Base-by-base conservation (phyloP, 2,797 vertebrate genomes). In the Falco rusticolus region DNA sequence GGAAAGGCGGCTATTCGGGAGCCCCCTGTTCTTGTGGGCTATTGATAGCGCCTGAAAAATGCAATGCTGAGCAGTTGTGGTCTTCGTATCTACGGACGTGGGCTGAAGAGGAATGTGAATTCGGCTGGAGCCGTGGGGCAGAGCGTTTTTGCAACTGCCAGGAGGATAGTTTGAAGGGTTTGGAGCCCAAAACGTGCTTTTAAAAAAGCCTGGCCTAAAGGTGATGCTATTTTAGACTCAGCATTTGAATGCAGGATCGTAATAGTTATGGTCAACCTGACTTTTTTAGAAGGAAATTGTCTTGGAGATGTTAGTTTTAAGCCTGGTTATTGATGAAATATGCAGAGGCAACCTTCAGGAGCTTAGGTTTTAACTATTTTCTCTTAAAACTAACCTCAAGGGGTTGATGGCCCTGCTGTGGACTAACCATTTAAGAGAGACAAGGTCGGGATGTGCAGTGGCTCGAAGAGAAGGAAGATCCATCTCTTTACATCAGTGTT, bases 381-480 rank as follows among this genome's bases (percentile, higher is more conserved):
- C 6, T n/a, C 59, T 25, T 51, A 29, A 59, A 59, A 45, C 10
- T 6, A 1, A 56, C 18, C 45, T 64, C 6, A 15, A 29, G 57
- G 37, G 70, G 19, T 28, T 5, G 16, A 10, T 16, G 4, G 10
- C 16, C 8, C 34, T 9, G 63, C 76, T 0, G 5, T 18, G 20
- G 65, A 16, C 48, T 39, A 66, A 43, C 2, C 13, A 16, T 47
- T 21, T 29, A 10, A 31, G 51, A 45, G 29, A 33, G 13, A 51
- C 18, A 1, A 45, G 75, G 45, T 24, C 18, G 37, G 45, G 43
- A 22, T 0, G 4, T 0, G 0, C 3, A 0, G 50, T 5, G 17
- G 9, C 41, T 45, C 12, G 37, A 14, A 9, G 47, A 2, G 22
- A 54, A 37, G 54, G 41, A n/a, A 28, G 39, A 37, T 29, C 37